These are phyloP conservation scores for Styela plicata DNA, from an alignment of 23 tunicate species.

Conservation along the genomic window DNA sequence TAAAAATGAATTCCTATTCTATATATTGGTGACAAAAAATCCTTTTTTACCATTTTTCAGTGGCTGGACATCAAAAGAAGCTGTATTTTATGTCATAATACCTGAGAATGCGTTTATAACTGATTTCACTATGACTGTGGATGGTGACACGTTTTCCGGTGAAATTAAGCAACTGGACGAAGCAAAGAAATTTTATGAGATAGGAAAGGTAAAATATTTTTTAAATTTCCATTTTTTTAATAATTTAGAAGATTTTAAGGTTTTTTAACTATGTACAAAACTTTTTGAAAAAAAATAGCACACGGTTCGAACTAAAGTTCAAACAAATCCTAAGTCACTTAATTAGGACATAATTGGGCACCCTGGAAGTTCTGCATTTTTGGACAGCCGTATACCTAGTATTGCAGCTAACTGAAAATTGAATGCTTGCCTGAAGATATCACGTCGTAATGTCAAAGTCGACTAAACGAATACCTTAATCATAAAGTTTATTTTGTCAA, in stretches of 20 bases:
- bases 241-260: background rate
- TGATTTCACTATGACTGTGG: constrained; percentile 42
- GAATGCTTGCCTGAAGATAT: too few species aligned
- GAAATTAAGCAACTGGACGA: constrained; percentile 22
- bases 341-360: too few species aligned
- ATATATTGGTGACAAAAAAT: too few species aligned
- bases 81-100: constrained; percentile 29
- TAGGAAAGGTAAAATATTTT: constrained; percentile 30
- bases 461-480: too few species aligned
- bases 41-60: constrained; percentile 22
- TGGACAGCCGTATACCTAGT: too few species aligned
- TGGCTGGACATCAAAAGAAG: constrained; percentile 37
- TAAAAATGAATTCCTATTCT: too few species aligned
- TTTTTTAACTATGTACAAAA: too few species aligned
- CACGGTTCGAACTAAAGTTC: background rate
- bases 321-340: background rate
- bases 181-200: constrained; percentile 21
- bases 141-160: constrained; percentile 31
- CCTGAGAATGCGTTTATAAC: constrained; percentile 44
- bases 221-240: too few species aligned
- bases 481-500: too few species aligned
- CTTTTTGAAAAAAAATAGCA: background rate
- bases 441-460: too few species aligned
- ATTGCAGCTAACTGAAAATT: too few species aligned
- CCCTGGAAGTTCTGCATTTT: too few species aligned